Evolutionary conservation across 2,888 invertebrate species (phyloP).

Genomic region (Limulus polyphemus): DNA sequence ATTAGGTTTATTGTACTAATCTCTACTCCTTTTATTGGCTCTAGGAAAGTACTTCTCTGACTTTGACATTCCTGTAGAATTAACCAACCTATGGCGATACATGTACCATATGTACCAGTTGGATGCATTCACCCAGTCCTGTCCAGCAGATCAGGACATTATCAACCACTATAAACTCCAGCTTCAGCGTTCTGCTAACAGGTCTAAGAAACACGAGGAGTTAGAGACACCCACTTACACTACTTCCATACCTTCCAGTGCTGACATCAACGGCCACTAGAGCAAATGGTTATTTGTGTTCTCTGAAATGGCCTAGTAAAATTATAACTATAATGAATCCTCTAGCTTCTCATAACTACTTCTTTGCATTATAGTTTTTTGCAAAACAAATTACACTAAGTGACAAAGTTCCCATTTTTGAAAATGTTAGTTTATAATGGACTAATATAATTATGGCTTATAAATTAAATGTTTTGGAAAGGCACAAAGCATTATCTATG

Average conservation of each 20-base stretch:
- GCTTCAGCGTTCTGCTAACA: conserved; percentile 55
- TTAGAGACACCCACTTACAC: conserved; percentile 93
- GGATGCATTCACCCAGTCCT: conserved; percentile 95
- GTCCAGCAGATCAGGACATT: conserved; percentile 98
- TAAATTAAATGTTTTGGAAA: no score
- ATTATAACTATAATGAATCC: no score
- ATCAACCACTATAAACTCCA: conserved; percentile 97
- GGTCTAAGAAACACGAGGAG: conserved; percentile 94
- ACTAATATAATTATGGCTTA: no score
- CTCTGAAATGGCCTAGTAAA: no score
- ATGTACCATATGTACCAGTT: conserved; percentile 96
- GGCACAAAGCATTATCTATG: no score
- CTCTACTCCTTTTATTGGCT: not conserved
- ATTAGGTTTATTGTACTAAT: no score
- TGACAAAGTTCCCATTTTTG: no score
- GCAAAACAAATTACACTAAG: no score
- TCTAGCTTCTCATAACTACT: no score
- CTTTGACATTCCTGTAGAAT: conserved; percentile 51
- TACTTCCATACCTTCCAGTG: conserved; percentile 64
- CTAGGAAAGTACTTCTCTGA: conserved; percentile 43
- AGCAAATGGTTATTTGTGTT: no score
- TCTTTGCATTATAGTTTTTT: no score
- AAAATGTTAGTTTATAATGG: no score
- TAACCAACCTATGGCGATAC: conserved; percentile 86
- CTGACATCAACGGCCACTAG: not conserved